These are phyloP conservation scores for Mus caroli DNA, from an alignment of 2,797 vertebrate genomes.

Conservation along the genomic window DNA sequence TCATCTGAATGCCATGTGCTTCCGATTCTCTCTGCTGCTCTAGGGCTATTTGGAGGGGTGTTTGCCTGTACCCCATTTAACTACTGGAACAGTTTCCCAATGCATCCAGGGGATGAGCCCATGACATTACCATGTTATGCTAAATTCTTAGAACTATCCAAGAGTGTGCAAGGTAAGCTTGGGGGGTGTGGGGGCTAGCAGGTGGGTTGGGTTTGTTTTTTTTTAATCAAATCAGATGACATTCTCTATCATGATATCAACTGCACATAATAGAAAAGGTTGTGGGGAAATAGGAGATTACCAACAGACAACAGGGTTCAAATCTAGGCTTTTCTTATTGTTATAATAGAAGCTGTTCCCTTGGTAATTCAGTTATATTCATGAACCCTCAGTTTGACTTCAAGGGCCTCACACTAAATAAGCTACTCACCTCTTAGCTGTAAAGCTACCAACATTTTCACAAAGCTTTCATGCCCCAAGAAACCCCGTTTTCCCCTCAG, in stretches of 20 bases:
- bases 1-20: neutral
- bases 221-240: neutral
- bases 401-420: neutral
- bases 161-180: neutral
- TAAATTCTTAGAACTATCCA: neutral
- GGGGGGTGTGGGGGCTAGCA: no score
- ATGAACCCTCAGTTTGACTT: neutral
- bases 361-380: neutral
- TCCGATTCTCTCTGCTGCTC: neutral
- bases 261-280: neutral
- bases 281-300: neutral
- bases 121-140: neutral
- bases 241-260: neutral
- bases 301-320: neutral
- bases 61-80: slow-evolving; percentile 89
- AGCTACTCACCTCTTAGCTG: neutral
- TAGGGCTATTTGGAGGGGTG: slow-evolving; percentile 91
- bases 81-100: neutral
- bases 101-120: neutral
- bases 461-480: neutral
- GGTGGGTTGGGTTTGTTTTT: neutral
- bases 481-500: neutral
- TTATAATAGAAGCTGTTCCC: neutral
- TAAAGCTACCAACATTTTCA: neutral
- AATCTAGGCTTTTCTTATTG: neutral